Conservation (phyloP, 2,888 invertebrate species). For the Camponotus fellah region DNA sequence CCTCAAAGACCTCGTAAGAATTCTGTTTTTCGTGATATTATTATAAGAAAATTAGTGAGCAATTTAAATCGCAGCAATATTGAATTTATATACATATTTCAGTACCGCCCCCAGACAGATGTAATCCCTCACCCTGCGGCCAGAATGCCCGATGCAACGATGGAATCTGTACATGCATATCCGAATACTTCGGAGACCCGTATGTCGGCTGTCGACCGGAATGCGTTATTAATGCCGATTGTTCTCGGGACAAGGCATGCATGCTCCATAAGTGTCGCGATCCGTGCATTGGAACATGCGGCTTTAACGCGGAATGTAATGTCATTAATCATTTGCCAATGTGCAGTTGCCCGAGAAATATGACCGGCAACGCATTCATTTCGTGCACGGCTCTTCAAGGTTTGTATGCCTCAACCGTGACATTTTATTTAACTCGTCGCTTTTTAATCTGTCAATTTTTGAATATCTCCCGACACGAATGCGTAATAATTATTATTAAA, state of each 20-base stretch:
- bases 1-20: constrained; percentile 78
- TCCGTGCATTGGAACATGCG: constrained; percentile 93
- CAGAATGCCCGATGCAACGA: constrained; percentile 89
- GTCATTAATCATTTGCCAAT: constrained; percentile 89
- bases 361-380: constrained; percentile 91
- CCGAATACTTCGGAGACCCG: constrained; percentile 89
- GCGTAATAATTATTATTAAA: constrained; percentile 77
- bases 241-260: constrained; percentile 85
- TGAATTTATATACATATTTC: constrained; percentile 41
- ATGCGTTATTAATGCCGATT: constrained; percentile 85
- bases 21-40: neutral
- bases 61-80: neutral
- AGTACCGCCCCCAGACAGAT: constrained; percentile 86
- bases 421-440: neutral
- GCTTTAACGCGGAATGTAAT: constrained; percentile 90
- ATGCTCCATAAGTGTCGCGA: constrained; percentile 86
- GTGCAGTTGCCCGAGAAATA: constrained; percentile 89
- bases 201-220: constrained; percentile 85
- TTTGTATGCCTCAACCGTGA: constrained; percentile 80
- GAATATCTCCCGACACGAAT: neutral
- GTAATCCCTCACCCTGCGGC: constrained; percentile 92
- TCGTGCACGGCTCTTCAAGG: constrained; percentile 88
- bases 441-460: neutral
- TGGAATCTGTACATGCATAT: constrained; percentile 89
- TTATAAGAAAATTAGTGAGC: neutral